Base-by-base conservation (phyloP, 2,113 vertebrate genomes). In the Scartelaos histophorus region DNA sequence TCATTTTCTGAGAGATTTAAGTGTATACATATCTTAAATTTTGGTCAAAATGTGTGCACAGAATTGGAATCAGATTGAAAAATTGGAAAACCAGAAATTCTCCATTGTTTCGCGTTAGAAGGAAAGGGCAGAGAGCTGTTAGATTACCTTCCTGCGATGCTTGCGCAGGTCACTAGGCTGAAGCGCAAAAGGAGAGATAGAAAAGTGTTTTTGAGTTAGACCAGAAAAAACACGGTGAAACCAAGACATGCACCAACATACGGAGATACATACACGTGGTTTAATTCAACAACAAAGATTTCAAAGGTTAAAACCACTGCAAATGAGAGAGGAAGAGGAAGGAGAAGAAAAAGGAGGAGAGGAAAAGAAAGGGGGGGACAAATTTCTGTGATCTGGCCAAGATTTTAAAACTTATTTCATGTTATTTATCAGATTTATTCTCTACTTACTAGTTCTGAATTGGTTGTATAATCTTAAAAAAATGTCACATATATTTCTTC, bases 161-260 rank as follows among this genome's bases (percentile, higher is more conserved):
- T 98, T 99, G 94, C 98, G 96, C 95, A 98, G 96, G 93, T 99
- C 96, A 84, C 97, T 97, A 96, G 98, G 98, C 97, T 99, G 97
- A 95, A 87, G 96, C 94, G 73, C 81, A 80, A 72, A 85, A 74
- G 58, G 73, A 88, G 80, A 90, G 67, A 84, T 51, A 90, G 78
- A 90, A 53, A 81, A 80, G 81, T 78, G 49, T 82, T 92, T 91
- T 7, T 25, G 56, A 89, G 86, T 83, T 46, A 85, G 74, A 84
- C 25, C 13, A 58, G 83, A 67, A 62, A 74, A 68, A 21, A 57
- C 64, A 71, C 54, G 35, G 69, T n/a, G 65, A 45, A 83, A 70
- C 38, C 62, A 74, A 78, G 82, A 74, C 86, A 78, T 70, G 79
- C 85, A 79, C 64, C 7, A n/a, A 10, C 38, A 43, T 43, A 64